These are phyloP conservation scores for Lasioglossum baleicum DNA, from an alignment of 1,140 invertebrate species.

Conservation along the genomic window DNA sequence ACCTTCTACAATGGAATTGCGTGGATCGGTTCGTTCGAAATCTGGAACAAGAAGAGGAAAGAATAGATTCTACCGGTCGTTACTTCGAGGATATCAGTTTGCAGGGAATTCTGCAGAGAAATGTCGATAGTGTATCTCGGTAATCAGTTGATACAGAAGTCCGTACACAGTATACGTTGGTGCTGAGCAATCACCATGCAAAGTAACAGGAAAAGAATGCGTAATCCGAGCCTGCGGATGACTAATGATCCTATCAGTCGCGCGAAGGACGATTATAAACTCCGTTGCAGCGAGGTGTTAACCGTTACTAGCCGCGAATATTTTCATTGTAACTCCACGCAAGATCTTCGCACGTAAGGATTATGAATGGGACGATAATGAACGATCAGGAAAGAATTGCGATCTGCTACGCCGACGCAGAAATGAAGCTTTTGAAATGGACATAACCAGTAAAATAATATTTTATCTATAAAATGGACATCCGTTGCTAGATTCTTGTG, in stretches of 20 bases:
- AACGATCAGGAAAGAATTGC: not conserved
- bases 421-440: no score
- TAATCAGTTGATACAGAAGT: not conserved
- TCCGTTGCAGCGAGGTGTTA: not conserved
- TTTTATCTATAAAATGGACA: no score
- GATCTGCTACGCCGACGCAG: not conserved
- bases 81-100: no score
- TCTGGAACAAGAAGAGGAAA: no score
- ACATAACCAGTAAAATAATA: no score
- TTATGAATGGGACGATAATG: not conserved
- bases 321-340: conserved; percentile 5
- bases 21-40: no score
- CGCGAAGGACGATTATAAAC: conserved; percentile 27
- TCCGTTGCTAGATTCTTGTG: no score
- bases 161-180: not conserved
- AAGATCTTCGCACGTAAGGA: not conserved
- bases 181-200: not conserved
- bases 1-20: not conserved
- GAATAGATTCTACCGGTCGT: no score
- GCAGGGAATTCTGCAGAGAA: not conserved
- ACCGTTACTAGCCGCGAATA: not conserved
- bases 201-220: conserved; percentile 24
- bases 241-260: conserved; percentile 11
- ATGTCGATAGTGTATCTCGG: not conserved
- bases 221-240: conserved; percentile 29